Percentiles rank a stretch among this genome's conserved stretches.
These are phyloP conservation scores for Scrobipalpa atriplicella DNA, from an alignment of 2,888 invertebrate genomes.

Conservation along the genomic window DNA sequence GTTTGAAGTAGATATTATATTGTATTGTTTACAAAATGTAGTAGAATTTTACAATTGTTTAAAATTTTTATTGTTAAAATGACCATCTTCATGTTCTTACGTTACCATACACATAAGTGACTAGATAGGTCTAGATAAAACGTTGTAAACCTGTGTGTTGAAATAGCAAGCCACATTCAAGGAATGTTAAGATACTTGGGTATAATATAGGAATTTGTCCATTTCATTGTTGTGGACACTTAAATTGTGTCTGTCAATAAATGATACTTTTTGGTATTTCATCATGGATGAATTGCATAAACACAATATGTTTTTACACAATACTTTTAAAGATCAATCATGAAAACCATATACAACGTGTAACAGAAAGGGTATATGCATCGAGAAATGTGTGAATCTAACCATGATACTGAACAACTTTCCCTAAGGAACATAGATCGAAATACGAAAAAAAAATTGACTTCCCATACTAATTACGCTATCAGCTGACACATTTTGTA, in stretches of 20 bases:
- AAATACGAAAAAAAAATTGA: too few species aligned
- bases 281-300: too few species aligned
- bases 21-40: slow-evolving; percentile 23
- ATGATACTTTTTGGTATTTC: too few species aligned
- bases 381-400: too few species aligned
- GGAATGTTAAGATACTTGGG: neutral
- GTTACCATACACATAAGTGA: slow-evolving; percentile 16
- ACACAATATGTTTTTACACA: too few species aligned
- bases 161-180: neutral
- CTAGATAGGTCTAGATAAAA: slow-evolving; percentile 25
- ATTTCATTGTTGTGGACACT: slow-evolving; percentile 3
- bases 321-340: too few species aligned
- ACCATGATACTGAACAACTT: too few species aligned
- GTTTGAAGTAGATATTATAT: slow-evolving; percentile 5
- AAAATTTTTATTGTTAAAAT: slow-evolving; percentile 15
- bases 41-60: slow-evolving; percentile 27
- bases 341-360: too few species aligned
- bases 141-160: slow-evolving; percentile 14
- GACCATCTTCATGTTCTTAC: neutral
- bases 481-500: too few species aligned
- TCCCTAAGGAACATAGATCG: too few species aligned
- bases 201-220: neutral
- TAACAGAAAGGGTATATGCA: too few species aligned
- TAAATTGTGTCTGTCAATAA: neutral
- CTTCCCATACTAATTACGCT: too few species aligned